Evolutionary conservation across 2,888 invertebrate species (phyloP), one percentile per base, ranked within the genome.

Genomic region (Brachypalpus laphriformis): DNA sequence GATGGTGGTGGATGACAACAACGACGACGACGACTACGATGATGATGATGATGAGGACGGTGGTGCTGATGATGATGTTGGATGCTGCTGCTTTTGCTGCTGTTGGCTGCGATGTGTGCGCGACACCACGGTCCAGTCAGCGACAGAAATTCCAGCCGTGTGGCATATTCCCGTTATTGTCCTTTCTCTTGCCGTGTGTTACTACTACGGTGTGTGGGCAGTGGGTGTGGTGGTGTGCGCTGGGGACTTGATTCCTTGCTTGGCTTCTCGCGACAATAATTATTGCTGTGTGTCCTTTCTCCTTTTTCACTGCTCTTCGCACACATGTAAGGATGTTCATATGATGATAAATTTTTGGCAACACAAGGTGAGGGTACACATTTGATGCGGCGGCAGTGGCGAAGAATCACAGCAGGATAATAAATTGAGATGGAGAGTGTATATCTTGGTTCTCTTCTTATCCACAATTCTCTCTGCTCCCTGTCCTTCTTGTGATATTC

Each of bases 121-220:
- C 65, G 54, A 74, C 49, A 47, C 72, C 59, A 74, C 75, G 57
- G 83, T 81, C 82, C 77, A 87, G 66, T 78, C 76, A 86, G 81
- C 42, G 65, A 74, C 59, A 77, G 54, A 83, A 63, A 75, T 87
- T 88, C 87, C 86, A 86, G 82, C 87, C 77, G 86, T 81, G 87
- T 81, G 66, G 78, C 75, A 45, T 87, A 82, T 87, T 88, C 68
- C 80, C 65, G 78, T 70, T 74, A 74, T 80, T 83, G 74, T 83
- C 51, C 71, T 74, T 68, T 83, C 54, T 40, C 47, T 66, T 66
- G 42, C 72, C 61, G 56, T 68, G 66, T 74, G 31, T 61, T 34
- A 75, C 25, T 54, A 20, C 28, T 49, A 28, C 20, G 49, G 31
- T 51, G 42, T 34, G 68, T 66, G 76, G 68, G 68, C 42, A 51